Percentiles rank a stretch among this genome's conserved stretches.
These are phyloP conservation scores for Aricia agestis DNA, from an alignment of 1,140 invertebrate genomes.

Conservation along the genomic window DNA sequence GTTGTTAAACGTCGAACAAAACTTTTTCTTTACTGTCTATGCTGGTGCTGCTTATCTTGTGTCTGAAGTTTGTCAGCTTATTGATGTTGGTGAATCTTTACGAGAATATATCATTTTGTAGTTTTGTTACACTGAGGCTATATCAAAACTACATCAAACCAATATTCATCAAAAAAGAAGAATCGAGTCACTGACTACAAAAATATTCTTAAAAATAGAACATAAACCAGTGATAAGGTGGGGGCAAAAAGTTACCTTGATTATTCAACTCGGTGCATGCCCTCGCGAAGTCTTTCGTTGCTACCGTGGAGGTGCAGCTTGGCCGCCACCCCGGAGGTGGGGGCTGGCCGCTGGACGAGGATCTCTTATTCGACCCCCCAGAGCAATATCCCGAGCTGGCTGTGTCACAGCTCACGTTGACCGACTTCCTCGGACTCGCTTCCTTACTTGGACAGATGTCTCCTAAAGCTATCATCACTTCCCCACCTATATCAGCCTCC, in stretches of 20 bases:
- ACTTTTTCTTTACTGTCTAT: too few species aligned
- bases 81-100: too few species aligned
- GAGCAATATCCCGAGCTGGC: constrained; percentile 72
- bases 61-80: too few species aligned
- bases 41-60: too few species aligned
- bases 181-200: too few species aligned
- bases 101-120: too few species aligned
- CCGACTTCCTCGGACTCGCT: constrained; percentile 69
- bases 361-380: constrained; percentile 67
- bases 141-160: too few species aligned
- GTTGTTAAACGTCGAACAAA: too few species aligned
- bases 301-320: constrained; percentile 63
- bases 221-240: too few species aligned
- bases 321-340: constrained; percentile 58
- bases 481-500: constrained; percentile 79
- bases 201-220: too few species aligned
- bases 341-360: constrained; percentile 52
- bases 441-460: constrained; percentile 69
- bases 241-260: constrained; percentile 54
- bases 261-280: constrained; percentile 71
- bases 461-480: constrained; percentile 57
- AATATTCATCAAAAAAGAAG: too few species aligned
- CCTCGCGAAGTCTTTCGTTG: constrained; percentile 61
- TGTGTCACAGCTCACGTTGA: constrained; percentile 71
- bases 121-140: too few species aligned